Evolutionary conservation across 2,113 vertebrate species (phyloP).

Genomic region (Phalacrocorax pelagicus): DNA sequence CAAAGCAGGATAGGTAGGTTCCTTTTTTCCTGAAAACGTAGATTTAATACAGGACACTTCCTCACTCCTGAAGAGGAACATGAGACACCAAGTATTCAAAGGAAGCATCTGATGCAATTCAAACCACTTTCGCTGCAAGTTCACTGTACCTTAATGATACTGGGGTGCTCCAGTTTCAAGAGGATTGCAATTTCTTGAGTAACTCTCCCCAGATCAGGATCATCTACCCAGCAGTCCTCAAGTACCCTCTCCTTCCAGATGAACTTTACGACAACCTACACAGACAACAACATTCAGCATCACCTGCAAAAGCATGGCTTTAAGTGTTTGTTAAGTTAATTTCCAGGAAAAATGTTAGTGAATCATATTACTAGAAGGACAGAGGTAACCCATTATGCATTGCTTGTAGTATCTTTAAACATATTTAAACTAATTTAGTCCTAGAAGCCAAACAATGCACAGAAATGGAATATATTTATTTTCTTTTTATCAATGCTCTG

Average conservation of each 20-base stretch:
- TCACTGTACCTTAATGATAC: constrained; percentile 85
- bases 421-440: neutral
- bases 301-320: neutral
- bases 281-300: neutral
- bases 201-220: constrained; percentile 84
- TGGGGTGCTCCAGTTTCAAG: constrained; percentile 83
- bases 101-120: neutral
- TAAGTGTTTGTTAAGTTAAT: neutral
- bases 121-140: neutral
- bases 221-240: constrained; percentile 89
- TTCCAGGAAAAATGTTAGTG: neutral
- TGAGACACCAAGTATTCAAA: neutral
- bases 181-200: constrained; percentile 91
- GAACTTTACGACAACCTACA: constrained; percentile 91
- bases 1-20: neutral
- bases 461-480: neutral
- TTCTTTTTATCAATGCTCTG: neutral
- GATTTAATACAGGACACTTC: neutral
- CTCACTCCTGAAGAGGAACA: neutral
- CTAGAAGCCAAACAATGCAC: neutral
- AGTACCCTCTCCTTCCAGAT: constrained; percentile 89
- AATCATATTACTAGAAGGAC: neutral
- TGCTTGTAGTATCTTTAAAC: neutral
- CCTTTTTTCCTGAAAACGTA: neutral
- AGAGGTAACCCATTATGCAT: neutral